These are phyloP conservation scores for Sebastes aleutianus DNA, from an alignment of 2,797 vertebrate genomes.

Conservation along the genomic window DNA sequence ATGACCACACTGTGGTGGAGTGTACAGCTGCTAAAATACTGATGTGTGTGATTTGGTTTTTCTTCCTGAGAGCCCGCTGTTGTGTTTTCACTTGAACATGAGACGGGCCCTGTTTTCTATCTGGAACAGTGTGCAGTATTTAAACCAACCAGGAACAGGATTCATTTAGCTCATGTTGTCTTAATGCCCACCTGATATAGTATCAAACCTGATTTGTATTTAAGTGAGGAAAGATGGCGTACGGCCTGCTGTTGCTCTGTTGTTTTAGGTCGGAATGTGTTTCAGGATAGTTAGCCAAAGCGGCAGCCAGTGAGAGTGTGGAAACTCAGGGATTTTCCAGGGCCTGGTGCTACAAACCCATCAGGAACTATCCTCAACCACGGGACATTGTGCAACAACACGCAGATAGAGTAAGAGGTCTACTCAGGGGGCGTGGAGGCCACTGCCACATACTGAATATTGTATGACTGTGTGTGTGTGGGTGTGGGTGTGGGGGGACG, in stretches of 20 bases:
- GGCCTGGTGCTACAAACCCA: constrained; percentile 52
- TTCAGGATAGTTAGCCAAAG: constrained; percentile 33
- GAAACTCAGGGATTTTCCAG: constrained; percentile 85
- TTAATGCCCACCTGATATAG: not conserved
- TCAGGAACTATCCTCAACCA: constrained; percentile 58
- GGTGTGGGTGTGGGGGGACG: constrained; percentile 23
- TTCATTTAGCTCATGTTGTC: not conserved
- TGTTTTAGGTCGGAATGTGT: constrained; percentile 32
- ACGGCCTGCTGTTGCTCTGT: constrained; percentile 13
- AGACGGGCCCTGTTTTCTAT: not conserved
- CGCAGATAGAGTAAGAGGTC: constrained; percentile 8
- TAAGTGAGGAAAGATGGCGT: constrained; percentile 21
- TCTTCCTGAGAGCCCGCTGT: not conserved
- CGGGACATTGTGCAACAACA: constrained; percentile 40
- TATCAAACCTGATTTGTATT: not conserved
- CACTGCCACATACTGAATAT: constrained; percentile 9
- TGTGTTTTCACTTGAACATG: not conserved
- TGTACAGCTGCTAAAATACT: not conserved
- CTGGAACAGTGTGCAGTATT: not conserved
- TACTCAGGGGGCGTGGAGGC: constrained; percentile 1
- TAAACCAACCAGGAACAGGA: not conserved
- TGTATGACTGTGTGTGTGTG: constrained; percentile 16
- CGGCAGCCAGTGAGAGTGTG: constrained; percentile 53
- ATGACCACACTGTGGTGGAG: not conserved
- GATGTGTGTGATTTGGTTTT: not conserved